Base-by-base conservation (phyloP, 1,140 invertebrate species). In the Drosophila pallidifrons region DNA sequence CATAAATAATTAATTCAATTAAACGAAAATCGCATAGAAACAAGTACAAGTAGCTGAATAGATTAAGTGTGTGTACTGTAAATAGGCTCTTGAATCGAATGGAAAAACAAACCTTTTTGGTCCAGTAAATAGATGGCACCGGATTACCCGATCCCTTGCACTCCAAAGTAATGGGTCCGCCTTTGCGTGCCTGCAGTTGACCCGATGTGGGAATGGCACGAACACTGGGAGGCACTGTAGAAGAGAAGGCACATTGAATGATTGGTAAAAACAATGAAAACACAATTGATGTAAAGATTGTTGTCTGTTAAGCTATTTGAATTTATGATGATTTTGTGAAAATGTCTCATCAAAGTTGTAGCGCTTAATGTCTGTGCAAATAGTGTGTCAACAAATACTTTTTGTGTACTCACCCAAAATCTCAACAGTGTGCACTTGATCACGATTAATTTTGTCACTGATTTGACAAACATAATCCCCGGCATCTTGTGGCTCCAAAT, bases 111-210 rank as follows among this genome's bases (percentile, higher is more conserved):
- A 95, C 95, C 93, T 95, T 94, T 86, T 95, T 94, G 46, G 94
- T 94, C 95, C 95, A 96, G 8, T 93, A 94, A 54, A 96, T 95
- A 20, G 91, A 94, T 13, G 95, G 95, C 35, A 95, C 94, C n/a
- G 95, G 95, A 92, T 96, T 96, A 11, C 95, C 95, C 4, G 94
- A 94, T 1, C 95, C 95, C 61, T 95, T 93, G 77, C 95, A 96
- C 80, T 95, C 95, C 20, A 96, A 91, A 6, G 95, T 95, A 3
- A 95, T 94, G 20, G 94, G 94, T 72, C 95, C 94, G 3, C 95
- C 95, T 46, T 95, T 94, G 16, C 95, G 91, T 2, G 95, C 95
- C 4, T 95, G 94, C 16, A 95, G 93, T 74, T 95, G 94, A 5
- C 94, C 93, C 2, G 94, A 94, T 67, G 94, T 94, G 2, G 95